Evolutionary conservation across 2,797 vertebrate genomes (phyloP), one percentile per base, ranked within the genome.

Genomic region (Bovichtus variegatus): DNA sequence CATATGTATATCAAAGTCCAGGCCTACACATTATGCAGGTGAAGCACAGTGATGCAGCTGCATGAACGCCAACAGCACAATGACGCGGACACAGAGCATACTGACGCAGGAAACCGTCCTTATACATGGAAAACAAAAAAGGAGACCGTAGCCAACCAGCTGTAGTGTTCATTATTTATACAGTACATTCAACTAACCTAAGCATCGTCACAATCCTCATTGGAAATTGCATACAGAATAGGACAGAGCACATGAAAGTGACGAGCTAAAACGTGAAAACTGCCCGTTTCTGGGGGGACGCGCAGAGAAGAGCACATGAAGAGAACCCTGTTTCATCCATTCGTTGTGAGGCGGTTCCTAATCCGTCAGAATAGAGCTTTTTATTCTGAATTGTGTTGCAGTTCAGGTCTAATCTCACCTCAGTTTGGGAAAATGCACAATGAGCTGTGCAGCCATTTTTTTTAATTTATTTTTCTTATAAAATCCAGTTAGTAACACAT

Each of bases 171-270:
- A 74, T 68, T 66, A 85, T 70, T n/a, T 71, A 74, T 80, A 90
- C 74, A 81, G 74, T 93, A 93, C 90, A 93, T 92, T 93, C 90
- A 90, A 21, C 85, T 82, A 83, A 87, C 40, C 89, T 73, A 80
- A 84, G 78, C 74, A 78, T 70, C 3, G 47, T 64, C 78, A 88
- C 81, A 84, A 87, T 76, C 81, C 70, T 60, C 74, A 71, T 59
- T 49, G 43, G 19, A 79, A 80, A 66, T 86, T 86, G 86, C 86
- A 82, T 88, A 91, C 82, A 82, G 62, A 27, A 65, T 69, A 74
- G 18, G 47, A 75, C 62, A 80, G 50, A 66, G 64, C 38, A 76
- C 31, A 80, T 38, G 34, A 68, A 71, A 76, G 69, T 13, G 71
- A 70, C 36, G 15, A 40, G 31, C 70, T 61, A 65, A 65, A 77